These are phyloP conservation scores for Tyrannus savana DNA, from an alignment of 2,113 vertebrate species.

Conservation along the genomic window DNA sequence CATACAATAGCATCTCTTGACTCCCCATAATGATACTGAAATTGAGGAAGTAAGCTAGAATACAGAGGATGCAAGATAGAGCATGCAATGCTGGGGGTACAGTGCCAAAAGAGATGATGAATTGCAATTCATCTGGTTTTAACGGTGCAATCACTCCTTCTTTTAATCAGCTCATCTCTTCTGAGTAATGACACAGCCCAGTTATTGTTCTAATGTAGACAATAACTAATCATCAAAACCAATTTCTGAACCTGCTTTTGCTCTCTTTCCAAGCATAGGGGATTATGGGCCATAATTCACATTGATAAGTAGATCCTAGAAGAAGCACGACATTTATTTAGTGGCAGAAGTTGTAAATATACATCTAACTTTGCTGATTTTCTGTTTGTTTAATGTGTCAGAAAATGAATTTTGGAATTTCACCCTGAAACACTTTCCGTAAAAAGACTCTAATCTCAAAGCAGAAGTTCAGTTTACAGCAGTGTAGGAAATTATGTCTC, in stretches of 20 bases:
- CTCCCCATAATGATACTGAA: not conserved
- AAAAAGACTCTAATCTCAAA: not conserved
- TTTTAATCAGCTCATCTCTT: conserved; percentile 24
- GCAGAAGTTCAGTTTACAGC: not conserved
- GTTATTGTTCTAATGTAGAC: not conserved
- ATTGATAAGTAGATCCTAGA: not conserved
- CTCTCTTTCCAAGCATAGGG: not conserved
- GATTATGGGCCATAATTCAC: not conserved
- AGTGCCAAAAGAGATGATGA: conserved; percentile 23
- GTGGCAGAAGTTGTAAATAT: not conserved
- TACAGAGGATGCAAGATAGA: not conserved
- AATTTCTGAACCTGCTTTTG: not conserved
- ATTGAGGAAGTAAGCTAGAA: not conserved
- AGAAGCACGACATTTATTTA: not conserved
- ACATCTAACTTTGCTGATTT: not conserved
- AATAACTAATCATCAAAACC: not conserved
- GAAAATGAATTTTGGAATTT: not conserved
- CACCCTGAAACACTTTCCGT: not conserved
- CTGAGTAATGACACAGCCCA: not conserved
- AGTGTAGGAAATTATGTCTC: not conserved
- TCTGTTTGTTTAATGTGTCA: not conserved
- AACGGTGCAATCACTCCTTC: not conserved
- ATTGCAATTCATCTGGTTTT: conserved; percentile 13
- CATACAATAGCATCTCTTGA: not conserved
- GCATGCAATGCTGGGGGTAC: not conserved